phyloP scores from a whole-genome alignment of 2,113 vertebrate genomes.

The Brachypteracias leptosomus region DNA sequence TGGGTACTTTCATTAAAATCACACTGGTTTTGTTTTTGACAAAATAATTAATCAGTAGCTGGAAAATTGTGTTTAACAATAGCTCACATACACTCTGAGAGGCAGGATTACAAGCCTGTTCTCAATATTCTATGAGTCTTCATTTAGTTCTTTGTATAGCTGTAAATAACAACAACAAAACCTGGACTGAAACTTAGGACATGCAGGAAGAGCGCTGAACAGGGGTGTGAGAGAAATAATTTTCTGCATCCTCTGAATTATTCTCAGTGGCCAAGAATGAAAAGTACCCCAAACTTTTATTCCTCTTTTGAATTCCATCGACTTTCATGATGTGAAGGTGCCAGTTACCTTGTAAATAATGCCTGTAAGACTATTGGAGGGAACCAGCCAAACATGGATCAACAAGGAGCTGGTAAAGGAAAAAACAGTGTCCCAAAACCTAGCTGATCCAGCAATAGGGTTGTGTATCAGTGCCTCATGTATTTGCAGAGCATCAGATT shows the following conservation, averaged over 20 bases:
- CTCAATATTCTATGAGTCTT: background rate
- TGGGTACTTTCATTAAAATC: background rate
- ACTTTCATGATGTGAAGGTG: background rate
- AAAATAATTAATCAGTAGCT: constrained; percentile 12
- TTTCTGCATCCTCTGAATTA: background rate
- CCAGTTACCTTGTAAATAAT: background rate
- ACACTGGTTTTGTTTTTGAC: background rate
- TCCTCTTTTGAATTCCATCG: background rate
- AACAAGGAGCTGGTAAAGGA: background rate
- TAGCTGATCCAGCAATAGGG: background rate
- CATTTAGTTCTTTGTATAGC: constrained; percentile 30
- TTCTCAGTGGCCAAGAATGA: background rate
- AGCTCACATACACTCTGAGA: background rate
- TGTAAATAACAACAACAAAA: constrained; percentile 34
- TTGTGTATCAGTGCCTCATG: background rate
- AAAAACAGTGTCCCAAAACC: background rate
- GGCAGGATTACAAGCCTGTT: background rate
- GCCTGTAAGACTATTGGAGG: background rate
- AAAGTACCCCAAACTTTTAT: background rate
- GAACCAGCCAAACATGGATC: background rate
- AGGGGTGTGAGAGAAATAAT: constrained; percentile 15
- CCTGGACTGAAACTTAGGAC: background rate
- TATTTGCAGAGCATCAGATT: background rate
- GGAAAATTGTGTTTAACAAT: background rate
- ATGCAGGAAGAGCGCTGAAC: background rate